These are phyloP conservation scores for Drosophila phalerata DNA, from an alignment of 2,888 invertebrate species.

Conservation along the genomic window DNA sequence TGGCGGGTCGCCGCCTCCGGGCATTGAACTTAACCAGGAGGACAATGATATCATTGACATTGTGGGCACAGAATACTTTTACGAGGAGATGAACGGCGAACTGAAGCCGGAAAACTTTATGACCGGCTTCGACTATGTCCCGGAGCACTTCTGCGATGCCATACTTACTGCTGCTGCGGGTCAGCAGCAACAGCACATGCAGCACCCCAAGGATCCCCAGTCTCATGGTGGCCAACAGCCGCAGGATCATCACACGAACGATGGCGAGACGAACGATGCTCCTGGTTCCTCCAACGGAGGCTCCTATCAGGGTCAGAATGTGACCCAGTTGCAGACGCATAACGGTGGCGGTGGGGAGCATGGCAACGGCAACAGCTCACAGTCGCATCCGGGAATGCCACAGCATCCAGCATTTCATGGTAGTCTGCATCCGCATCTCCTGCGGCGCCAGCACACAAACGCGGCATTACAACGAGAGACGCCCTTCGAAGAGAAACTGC, in stretches of 20 bases:
- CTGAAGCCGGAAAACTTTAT: slow-evolving; percentile 84
- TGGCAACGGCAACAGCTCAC: slow-evolving; percentile 63
- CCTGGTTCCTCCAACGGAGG: slow-evolving; percentile 83
- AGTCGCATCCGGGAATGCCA: slow-evolving; percentile 77
- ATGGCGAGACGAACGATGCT: slow-evolving; percentile 83
- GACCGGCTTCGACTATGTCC: slow-evolving; percentile 84
- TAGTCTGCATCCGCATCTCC: slow-evolving; percentile 80
- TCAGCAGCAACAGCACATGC: slow-evolving; percentile 83
- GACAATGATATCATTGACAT: slow-evolving; percentile 85
- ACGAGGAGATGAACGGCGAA: slow-evolving; percentile 85
- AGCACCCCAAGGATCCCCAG: slow-evolving; percentile 80
- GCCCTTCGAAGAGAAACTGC: slow-evolving; percentile 83
- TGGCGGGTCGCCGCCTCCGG: slow-evolving; percentile 84
- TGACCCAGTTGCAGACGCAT: slow-evolving; percentile 75
- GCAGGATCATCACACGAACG: slow-evolving; percentile 83
- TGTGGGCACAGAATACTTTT: slow-evolving; percentile 84
- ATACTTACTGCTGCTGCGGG: slow-evolving; percentile 84
- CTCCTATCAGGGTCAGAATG: slow-evolving; percentile 76
- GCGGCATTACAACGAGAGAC: slow-evolving; percentile 80
- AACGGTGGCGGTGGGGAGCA: slow-evolving; percentile 77
- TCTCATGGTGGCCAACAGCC: slow-evolving; percentile 77
- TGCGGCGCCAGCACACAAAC: slow-evolving; percentile 79
- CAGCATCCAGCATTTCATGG: slow-evolving; percentile 83
- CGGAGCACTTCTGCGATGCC: slow-evolving; percentile 84
- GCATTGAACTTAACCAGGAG: slow-evolving; percentile 84